Percentiles rank a stretch among this genome's conserved stretches.
Evolutionary conservation across 2,888 invertebrate species (phyloP).

Genomic region (Tetranychus piercei): DNA sequence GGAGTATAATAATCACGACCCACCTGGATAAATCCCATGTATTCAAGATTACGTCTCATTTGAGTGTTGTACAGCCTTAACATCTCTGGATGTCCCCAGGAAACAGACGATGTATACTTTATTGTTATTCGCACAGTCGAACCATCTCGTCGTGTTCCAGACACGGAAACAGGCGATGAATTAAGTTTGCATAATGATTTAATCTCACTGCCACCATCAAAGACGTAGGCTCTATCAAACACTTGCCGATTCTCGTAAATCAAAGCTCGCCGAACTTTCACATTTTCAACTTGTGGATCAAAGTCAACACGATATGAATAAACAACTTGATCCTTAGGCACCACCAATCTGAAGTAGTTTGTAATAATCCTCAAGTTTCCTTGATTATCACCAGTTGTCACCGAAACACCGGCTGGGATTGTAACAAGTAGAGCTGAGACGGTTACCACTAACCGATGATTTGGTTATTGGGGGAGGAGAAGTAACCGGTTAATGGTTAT

Average conservation of each 20-base stretch:
- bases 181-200: background rate
- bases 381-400: slow-evolving; percentile 15
- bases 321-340: slow-evolving; percentile 28
- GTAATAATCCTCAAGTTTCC: slow-evolving; percentile 22
- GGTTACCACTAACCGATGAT: too few relatives aligned
- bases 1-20: slow-evolving; percentile 26
- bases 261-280: slow-evolving; percentile 30
- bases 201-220: slow-evolving; percentile 10
- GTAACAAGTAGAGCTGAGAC: too few relatives aligned
- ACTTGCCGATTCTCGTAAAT: slow-evolving; percentile 21
- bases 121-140: background rate
- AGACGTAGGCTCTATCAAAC: background rate
- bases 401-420: slow-evolving; percentile 3
- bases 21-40: background rate
- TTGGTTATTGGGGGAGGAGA: too few relatives aligned
- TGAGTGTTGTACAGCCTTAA: slow-evolving; percentile 30
- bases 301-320: slow-evolving; percentile 34
- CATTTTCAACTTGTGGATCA: slow-evolving; percentile 32
- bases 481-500: too few relatives aligned
- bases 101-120: slow-evolving; percentile 18
- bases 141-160: background rate
- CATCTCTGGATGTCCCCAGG: slow-evolving; percentile 29
- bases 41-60: slow-evolving; percentile 29
- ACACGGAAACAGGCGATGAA: background rate
- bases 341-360: slow-evolving; percentile 31